These are phyloP conservation scores for Unio delphinus DNA, from an alignment of 2,888 invertebrate species.

Conservation along the genomic window DNA sequence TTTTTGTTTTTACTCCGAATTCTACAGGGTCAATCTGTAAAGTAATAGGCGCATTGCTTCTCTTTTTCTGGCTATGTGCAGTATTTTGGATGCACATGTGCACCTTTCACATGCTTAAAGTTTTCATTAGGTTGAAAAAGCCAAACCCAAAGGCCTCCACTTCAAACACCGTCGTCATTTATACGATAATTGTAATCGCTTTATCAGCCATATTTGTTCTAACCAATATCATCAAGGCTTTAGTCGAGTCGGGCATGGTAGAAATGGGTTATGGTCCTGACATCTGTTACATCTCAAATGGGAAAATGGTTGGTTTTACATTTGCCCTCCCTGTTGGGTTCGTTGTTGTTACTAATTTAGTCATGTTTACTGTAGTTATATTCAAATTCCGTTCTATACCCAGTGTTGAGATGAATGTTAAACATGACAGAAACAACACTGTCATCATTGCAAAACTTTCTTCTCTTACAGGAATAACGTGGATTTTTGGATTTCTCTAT, in stretches of 20 bases:
- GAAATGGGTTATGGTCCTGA: slow-evolving; percentile 22
- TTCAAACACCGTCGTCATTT: slow-evolving; percentile 7
- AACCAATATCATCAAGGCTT: slow-evolving; percentile 13
- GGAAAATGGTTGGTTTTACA: slow-evolving; percentile 12
- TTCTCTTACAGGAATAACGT: slow-evolving; percentile 20
- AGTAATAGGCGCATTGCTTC: slow-evolving; percentile 14
- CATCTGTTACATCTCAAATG: slow-evolving; percentile 17
- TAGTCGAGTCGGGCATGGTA: background rate
- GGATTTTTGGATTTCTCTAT: slow-evolving; percentile 28
- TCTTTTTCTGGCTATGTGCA: slow-evolving; percentile 22
- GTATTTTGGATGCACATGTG: slow-evolving; percentile 34
- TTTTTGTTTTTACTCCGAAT: slow-evolving; percentile 9
- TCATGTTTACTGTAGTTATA: slow-evolving; percentile 16
- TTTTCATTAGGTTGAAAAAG: slow-evolving; percentile 3
- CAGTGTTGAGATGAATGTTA: slow-evolving; percentile 10
- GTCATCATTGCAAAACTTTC: slow-evolving; percentile 18
- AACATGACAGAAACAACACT: slow-evolving; percentile 20
- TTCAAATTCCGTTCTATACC: slow-evolving; percentile 5
- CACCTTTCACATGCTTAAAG: slow-evolving; percentile 18
- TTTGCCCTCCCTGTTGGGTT: slow-evolving; percentile 17
- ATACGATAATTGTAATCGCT: slow-evolving; percentile 6
- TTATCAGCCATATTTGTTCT: slow-evolving; percentile 9
- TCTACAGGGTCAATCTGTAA: slow-evolving; percentile 10
- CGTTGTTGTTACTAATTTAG: slow-evolving; percentile 12
- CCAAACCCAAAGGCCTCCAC: background rate